A percentile compares a stretch with the other conserved stretches of the same genome.
Conservation (phyloP, 2,888 invertebrate genomes). For the Meta bourneti region DNA sequence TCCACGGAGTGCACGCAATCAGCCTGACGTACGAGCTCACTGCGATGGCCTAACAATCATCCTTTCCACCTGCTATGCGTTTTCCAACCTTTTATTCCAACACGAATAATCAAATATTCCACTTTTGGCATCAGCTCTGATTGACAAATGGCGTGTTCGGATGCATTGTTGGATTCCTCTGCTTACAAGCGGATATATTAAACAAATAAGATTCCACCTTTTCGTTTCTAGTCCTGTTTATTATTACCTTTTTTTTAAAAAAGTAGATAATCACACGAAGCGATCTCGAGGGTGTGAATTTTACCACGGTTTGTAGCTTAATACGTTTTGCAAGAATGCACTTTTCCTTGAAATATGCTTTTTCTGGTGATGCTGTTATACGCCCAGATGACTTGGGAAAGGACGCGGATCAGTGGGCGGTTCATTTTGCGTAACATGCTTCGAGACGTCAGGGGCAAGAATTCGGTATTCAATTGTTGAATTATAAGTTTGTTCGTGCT, state of each 20-base stretch:
- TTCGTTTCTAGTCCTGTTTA: slow-evolving; percentile 12
- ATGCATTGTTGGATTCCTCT: slow-evolving; percentile 34
- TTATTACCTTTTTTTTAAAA: slow-evolving; percentile 2
- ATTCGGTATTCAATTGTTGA: no score
- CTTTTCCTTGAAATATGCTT: neutral
- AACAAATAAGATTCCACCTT: slow-evolving; percentile 40
- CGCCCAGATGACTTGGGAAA: neutral
- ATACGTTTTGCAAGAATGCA: slow-evolving; percentile 30
- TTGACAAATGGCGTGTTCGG: slow-evolving; percentile 48
- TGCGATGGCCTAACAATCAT: neutral
- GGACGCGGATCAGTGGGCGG: neutral
- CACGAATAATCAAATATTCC: slow-evolving; percentile 36
- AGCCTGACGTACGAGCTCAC: neutral
- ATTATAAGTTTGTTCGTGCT: no score
- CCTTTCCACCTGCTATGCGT: neutral
- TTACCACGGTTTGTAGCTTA: slow-evolving; percentile 37
- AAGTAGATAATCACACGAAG: slow-evolving; percentile 29
- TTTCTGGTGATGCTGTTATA: neutral
- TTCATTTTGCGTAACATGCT: neutral
- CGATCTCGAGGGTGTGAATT: slow-evolving; percentile 23
- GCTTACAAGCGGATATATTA: slow-evolving; percentile 54
- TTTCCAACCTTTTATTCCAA: neutral
- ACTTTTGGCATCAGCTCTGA: slow-evolving; percentile 15
- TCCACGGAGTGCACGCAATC: neutral
- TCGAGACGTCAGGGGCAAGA: no score